Base-by-base conservation (phyloP, 2,888 invertebrate species). In the Mythimna albipuncta region DNA sequence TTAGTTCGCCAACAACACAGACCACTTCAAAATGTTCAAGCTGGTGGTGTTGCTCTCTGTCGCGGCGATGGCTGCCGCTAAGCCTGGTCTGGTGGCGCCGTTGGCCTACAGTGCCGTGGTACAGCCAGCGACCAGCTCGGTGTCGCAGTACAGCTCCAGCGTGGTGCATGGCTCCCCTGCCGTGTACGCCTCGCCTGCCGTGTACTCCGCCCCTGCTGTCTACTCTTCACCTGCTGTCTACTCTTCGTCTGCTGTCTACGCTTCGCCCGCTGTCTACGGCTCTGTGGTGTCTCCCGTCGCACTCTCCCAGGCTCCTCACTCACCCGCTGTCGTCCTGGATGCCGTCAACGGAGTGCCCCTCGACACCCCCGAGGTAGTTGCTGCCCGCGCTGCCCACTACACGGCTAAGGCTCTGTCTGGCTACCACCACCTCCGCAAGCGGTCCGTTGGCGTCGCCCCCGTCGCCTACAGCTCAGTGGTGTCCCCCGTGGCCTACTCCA, bases 1-100 rank as follows among this genome's bases (percentile, higher is more conserved):
- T 90, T 89, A 91, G 89, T 87, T 89, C 90, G 88, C 87, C 83
- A 89, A 91, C 88, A 89, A 94, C 94, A 92, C 94, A 95, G 94
- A 95, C 94, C 95, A 76, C 77, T 77, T 77, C 81, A 96, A 90
- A 89, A 96, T 96, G 96, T 94, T 88, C 90, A 96, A 96, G 91
- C 91, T 96, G 96, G 96, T 97, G 96, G 97, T 97, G 93, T 97
- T 97, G 96, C 96, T 96, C 91, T 97, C 97, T 89, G 93, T 97
- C 79, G 91, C 97, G 89, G 97, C 97, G 88, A 87, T 97, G 90
- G 97, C 96, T 82, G 96, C 94, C 81, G 97, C 97, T 90, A 96
- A 94, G 90, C 96, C 96, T 16, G 73, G 91, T 63, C 66, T 91
- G 55, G 88, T 93, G 72, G 88, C 89, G 32, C 94, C 94, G 2